Percentiles rank a stretch among this genome's conserved stretches.
Evolutionary conservation across 1,140 invertebrate genomes (phyloP).

Genomic region (Nasonia vitripennis): DNA sequence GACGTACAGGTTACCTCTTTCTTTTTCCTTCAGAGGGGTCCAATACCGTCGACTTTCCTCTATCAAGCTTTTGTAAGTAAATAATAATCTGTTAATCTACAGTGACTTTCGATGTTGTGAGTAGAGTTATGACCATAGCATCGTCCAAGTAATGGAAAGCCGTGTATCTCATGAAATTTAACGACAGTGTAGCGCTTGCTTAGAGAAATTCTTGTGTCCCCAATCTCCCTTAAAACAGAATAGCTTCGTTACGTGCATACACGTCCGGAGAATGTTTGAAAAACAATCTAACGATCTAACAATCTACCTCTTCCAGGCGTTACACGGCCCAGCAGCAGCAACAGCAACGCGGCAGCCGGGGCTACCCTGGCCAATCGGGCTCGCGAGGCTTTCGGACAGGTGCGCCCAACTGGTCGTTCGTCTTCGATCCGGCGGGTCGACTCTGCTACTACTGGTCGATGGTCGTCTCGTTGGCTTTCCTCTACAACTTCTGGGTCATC

Average conservation of each 20-base stretch:
- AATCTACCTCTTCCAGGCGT: slow-evolving; percentile 59
- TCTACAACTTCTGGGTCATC: slow-evolving; percentile 99
- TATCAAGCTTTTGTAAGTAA: slow-evolving; percentile 27
- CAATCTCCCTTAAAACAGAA: too few relatives aligned
- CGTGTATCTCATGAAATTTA: too few relatives aligned
- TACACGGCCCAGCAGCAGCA: slow-evolving; percentile 72
- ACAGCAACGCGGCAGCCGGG: slow-evolving; percentile 72
- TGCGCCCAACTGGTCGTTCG: slow-evolving; percentile 90
- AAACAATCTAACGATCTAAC: too few relatives aligned
- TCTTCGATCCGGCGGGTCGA: slow-evolving; percentile 92
- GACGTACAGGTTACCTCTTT: too few relatives aligned
- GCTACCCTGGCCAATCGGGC: slow-evolving; percentile 70
- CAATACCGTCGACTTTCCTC: slow-evolving; percentile 19
- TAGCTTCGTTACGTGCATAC: too few relatives aligned
- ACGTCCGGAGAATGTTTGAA: too few relatives aligned
- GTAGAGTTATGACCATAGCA: too few relatives aligned
- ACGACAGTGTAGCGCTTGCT: too few relatives aligned
- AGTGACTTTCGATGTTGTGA: slow-evolving; percentile 15
- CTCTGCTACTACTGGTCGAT: slow-evolving; percentile 97
- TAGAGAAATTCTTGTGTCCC: too few relatives aligned
- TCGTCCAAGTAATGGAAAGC: too few relatives aligned
- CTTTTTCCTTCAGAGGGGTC: slow-evolving; percentile 3
- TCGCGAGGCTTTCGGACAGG: slow-evolving; percentile 72
- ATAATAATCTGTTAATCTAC: not conserved
- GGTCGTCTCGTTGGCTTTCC: slow-evolving; percentile 97